A percentile compares a stretch with the other conserved stretches of the same genome.
Evolutionary conservation across 2,113 vertebrate genomes (phyloP).

Genomic region (Corapipo altera): DNA sequence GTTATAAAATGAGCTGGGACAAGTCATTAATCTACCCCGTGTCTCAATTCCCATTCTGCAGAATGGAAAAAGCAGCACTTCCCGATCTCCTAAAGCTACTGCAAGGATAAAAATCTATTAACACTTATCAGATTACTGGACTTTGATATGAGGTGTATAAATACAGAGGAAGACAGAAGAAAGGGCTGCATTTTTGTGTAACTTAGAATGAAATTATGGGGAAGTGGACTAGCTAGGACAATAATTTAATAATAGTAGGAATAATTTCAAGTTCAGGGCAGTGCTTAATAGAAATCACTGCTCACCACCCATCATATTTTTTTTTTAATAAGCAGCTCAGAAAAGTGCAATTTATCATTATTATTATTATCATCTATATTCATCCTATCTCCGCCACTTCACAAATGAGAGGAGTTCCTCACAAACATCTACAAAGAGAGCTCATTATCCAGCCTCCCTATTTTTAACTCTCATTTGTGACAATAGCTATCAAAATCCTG

Average conservation of each 20-base stretch:
- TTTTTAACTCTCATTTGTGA: slow-evolving; percentile 68
- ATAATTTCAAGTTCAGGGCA: slow-evolving; percentile 50
- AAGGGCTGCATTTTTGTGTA: slow-evolving; percentile 8
- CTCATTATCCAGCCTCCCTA: slow-evolving; percentile 63
- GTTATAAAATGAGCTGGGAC: slow-evolving; percentile 5
- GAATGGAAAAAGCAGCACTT: neutral
- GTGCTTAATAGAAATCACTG: slow-evolving; percentile 54
- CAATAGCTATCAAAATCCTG: slow-evolving; percentile 59
- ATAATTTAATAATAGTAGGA: slow-evolving; percentile 49
- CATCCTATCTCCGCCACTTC: slow-evolving; percentile 39
- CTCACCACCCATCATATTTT: slow-evolving; percentile 8
- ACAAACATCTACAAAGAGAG: slow-evolving; percentile 61
- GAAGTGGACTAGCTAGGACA: slow-evolving; percentile 26
- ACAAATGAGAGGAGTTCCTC: slow-evolving; percentile 64
- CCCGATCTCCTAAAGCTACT: neutral
- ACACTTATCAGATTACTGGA: neutral
- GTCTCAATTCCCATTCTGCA: slow-evolving; percentile 3
- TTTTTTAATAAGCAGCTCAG: slow-evolving; percentile 59
- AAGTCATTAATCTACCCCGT: neutral
- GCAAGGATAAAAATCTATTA: slow-evolving; percentile 37
- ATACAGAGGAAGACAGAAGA: slow-evolving; percentile 12
- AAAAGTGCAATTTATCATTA: slow-evolving; percentile 59
- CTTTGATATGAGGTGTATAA: slow-evolving; percentile 10
- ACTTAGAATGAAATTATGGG: slow-evolving; percentile 40
- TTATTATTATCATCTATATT: slow-evolving; percentile 51